phyloP scores from a whole-genome alignment of 1,140 invertebrate genomes.

The Drosophila orosa region DNA sequence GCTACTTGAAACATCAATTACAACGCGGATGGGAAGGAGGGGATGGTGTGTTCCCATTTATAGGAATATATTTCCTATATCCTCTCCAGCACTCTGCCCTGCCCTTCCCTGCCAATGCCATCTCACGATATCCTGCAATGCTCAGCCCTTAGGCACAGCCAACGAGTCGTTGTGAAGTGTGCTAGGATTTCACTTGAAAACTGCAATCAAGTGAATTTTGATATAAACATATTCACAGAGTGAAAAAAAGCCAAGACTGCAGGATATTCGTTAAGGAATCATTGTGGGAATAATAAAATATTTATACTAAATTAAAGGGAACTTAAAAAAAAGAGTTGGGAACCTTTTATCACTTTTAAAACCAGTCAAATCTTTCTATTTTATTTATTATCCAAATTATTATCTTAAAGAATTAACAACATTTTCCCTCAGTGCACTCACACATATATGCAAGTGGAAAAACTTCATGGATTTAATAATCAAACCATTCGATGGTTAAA shows the following conservation, averaged over 20 bases:
- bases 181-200: slow-evolving; percentile 82
- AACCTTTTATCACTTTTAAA: not conserved
- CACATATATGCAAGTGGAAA: slow-evolving; percentile 55
- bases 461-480: slow-evolving; percentile 83
- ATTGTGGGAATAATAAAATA: not conserved
- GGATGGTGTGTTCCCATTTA: slow-evolving; percentile 45
- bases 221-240: slow-evolving; percentile 49
- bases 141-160: slow-evolving; percentile 72
- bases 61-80: slow-evolving; percentile 64
- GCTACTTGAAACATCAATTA: slow-evolving; percentile 79
- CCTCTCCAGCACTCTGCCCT: not conserved
- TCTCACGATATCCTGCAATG: slow-evolving; percentile 32
- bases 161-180: slow-evolving; percentile 70
- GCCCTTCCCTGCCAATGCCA: not conserved
- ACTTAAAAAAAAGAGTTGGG: not conserved
- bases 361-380: not conserved
- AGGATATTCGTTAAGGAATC: not conserved
- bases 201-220: slow-evolving; percentile 82
- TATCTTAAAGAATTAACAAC: fast-evolving
- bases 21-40: slow-evolving; percentile 17
- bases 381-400: fast-evolving
- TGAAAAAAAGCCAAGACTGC: not conserved
- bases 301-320: too few relatives aligned
- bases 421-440: slow-evolving; percentile 3
- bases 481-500: slow-evolving; percentile 82